A percentile compares a stretch with the other conserved stretches of the same genome.
Evolutionary conservation across 30 jellyfish, hydroid and myxozoan genomes (phyloP).

Genomic region (Pelagia noctiluca): DNA sequence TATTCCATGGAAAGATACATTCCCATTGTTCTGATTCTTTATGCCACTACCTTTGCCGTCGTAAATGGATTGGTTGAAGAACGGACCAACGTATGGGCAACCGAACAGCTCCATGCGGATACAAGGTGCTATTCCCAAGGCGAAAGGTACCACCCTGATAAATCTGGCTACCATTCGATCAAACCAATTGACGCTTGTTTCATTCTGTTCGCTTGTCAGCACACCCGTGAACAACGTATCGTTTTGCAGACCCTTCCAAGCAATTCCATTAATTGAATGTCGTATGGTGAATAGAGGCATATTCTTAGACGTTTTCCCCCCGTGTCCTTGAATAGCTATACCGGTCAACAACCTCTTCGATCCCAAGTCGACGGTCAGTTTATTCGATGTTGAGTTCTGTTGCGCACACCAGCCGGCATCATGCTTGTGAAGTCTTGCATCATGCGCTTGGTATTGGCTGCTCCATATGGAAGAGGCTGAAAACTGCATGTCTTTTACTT

Average conservation of each 20-base stretch:
- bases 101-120: conserved; percentile 66
- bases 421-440: conserved; percentile 23
- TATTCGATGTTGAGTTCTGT: conserved; percentile 24
- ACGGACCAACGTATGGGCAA: conserved; percentile 20
- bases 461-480: conserved; percentile 20
- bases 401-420: conserved; percentile 41
- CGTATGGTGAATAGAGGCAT: conserved; percentile 15
- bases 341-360: conserved; percentile 19
- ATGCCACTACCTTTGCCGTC: neutral
- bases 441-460: neutral
- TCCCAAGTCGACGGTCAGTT: conserved; percentile 53
- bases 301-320: neutral
- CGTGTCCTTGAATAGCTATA: conserved; percentile 42
- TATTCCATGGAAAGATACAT: conserved; percentile 2
- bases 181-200: conserved; percentile 52
- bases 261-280: conserved; percentile 13
- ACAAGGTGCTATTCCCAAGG: conserved; percentile 25
- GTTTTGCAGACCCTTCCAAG: conserved; percentile 29
- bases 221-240: conserved; percentile 28
- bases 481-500: conserved; percentile 45
- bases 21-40: neutral
- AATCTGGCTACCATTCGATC: conserved; percentile 13
- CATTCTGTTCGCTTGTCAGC: neutral
- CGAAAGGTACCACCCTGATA: conserved; percentile 25
- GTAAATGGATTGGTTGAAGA: neutral